Evolutionary conservation across 2,113 vertebrate species (phyloP).

Genomic region (Platichthys flesus): DNA sequence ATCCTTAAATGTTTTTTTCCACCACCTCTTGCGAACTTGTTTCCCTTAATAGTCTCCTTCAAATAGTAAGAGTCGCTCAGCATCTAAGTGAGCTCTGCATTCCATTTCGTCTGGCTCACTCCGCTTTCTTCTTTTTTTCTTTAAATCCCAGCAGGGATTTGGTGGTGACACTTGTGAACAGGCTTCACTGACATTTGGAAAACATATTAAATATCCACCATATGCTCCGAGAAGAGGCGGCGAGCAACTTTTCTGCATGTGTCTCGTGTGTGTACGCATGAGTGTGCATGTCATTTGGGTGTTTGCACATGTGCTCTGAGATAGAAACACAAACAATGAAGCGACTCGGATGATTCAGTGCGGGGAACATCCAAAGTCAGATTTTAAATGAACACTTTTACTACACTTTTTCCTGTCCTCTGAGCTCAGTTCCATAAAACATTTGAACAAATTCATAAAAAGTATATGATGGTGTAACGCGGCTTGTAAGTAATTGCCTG

Average conservation of each 20-base stretch:
- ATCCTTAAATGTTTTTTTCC: constrained; percentile 1
- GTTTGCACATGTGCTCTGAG: constrained; percentile 53
- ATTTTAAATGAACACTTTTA: constrained; percentile 39
- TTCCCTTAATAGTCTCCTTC: constrained; percentile 38
- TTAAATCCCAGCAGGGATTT: constrained; percentile 56
- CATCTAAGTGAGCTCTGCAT: constrained; percentile 28
- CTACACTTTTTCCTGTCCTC: constrained; percentile 27
- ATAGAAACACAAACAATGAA: constrained; percentile 30
- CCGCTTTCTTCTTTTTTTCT: neutral
- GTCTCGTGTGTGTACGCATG: constrained; percentile 8
- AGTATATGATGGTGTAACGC: neutral
- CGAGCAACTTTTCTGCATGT: constrained; percentile 23
- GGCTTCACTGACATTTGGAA: constrained; percentile 57
- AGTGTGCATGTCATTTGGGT: constrained; percentile 31
- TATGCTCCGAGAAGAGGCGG: constrained; percentile 56
- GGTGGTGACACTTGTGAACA: constrained; percentile 64
- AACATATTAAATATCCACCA: constrained; percentile 66
- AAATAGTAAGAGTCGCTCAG: constrained; percentile 34
- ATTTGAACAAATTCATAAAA: constrained; percentile 38
- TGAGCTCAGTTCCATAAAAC: constrained; percentile 14
- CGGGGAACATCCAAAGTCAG: constrained; percentile 27
- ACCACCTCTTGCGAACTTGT: constrained; percentile 13
- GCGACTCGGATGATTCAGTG: constrained; percentile 33
- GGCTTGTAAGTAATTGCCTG: neutral
- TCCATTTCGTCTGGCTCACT: constrained; percentile 47